These are phyloP conservation scores for Micronycteris hirsuta DNA, from an alignment of 2,113 vertebrate genomes.

Conservation along the genomic window DNA sequence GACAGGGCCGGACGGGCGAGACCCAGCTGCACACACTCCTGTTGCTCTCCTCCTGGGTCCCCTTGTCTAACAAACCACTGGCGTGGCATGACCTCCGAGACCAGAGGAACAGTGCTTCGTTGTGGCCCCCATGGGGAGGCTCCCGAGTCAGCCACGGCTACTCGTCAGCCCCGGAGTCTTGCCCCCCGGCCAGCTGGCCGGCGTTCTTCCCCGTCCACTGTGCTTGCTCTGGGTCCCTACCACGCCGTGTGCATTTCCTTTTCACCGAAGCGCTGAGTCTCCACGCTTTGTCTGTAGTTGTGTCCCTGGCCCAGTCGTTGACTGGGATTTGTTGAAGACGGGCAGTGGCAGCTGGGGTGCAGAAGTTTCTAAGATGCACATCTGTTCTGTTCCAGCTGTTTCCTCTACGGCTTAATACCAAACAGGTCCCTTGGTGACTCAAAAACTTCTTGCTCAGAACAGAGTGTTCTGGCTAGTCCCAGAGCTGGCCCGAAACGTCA, in stretches of 20 bases:
- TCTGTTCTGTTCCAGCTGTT: slow-evolving; percentile 75
- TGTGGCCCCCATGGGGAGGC: not conserved
- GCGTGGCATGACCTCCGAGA: not conserved
- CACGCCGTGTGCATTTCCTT: not conserved
- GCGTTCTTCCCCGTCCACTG: not conserved
- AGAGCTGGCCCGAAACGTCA: not conserved
- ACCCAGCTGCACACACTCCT: not conserved
- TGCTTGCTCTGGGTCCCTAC: not conserved
- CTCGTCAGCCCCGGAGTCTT: not conserved
- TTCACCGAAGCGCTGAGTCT: not conserved
- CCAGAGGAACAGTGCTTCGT: not conserved
- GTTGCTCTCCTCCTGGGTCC: not conserved
- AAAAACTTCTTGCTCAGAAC: slow-evolving; percentile 60
- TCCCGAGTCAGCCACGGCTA: not conserved
- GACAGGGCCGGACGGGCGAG: not conserved
- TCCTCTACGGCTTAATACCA: slow-evolving; percentile 55
- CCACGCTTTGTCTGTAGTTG: not conserved
- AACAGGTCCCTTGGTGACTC: slow-evolving; percentile 48
- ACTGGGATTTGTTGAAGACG: slow-evolving; percentile 56
- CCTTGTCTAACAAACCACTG: not conserved
- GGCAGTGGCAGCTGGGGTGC: slow-evolving; percentile 65
- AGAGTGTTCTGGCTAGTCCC: slow-evolving; percentile 20
- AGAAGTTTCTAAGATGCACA: slow-evolving; percentile 65
- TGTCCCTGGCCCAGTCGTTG: slow-evolving; percentile 44
- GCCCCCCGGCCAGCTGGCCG: not conserved